Base-by-base conservation (phyloP, 2,888 invertebrate genomes). In the Chrysomela aeneicollis region DNA sequence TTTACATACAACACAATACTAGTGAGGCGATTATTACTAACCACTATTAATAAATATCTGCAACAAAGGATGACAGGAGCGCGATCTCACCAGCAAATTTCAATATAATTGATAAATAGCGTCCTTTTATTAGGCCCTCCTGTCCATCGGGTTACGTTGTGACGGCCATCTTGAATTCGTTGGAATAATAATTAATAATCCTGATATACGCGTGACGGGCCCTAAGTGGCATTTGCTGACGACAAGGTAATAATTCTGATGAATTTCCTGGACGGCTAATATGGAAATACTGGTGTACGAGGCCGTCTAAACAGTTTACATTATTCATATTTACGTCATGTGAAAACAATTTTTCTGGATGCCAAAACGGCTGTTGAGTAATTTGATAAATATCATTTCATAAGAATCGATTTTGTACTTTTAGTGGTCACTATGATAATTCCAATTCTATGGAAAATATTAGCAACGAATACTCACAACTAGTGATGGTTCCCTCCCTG, bases 21-120 rank as follows among this genome's bases (percentile, higher is more conserved):
- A 42, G 47, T 58, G 30, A 52, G 53, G 59, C 52, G 63, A 59
- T 26, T 26, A 26, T 26, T 26, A 26, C 6, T 58, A 63, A 50
- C 59, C 21, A 53, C 58, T 53, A 63, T 63, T 53, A 63, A 63
- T 63, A 47, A 63, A 63, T 63, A 59, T 59, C 59, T 51, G 46
- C 9, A 51, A 63, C 63, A 63, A 63, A 52, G 51, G 58, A 47
- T 63, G 58, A 52, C 58, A 59, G 53, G 42, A 53, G 53, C 59
- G 63, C 58, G 49, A 63, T 63, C 57, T 59, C 58, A 59, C 58
- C 42, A 3, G 3, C n/a, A 42, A 42, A 10, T 42, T 42, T 15
- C n/a, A 15, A n/a, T 15, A 15, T 42, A 42, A 42, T 42, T 42
- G 42, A 42, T 42, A 42, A 42, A 42, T 42, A 15, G 42, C 15